Evolutionary conservation across 2,797 vertebrate genomes (phyloP), one percentile per base, ranked within the genome.

Genomic region (Cirrhinus mrigala): DNA sequence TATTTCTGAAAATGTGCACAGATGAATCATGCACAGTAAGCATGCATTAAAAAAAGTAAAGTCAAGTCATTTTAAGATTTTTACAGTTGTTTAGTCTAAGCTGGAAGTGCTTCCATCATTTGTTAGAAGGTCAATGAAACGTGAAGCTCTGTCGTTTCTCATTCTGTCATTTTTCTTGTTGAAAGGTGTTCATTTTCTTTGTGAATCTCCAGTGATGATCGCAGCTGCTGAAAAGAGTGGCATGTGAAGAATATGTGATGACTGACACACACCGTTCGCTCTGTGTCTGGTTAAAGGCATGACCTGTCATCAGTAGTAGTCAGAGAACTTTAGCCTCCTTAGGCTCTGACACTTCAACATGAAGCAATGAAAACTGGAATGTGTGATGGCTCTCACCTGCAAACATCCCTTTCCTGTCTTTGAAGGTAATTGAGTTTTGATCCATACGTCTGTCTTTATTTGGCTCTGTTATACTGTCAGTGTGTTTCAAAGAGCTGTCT

Each of bases 401-500:
- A 74, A 70, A 79, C 79, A 81, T 56, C 8, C 77, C 48, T 78
- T 69, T 52, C 27, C 40, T 24, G 20, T n/a, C 29, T 81, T 73
- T 33, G 40, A 56, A 60, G 77, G 58, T 83, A 70, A 85, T 84
- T 77, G 62, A 40, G 81, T 76, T 90, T 89, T 86, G 68, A 82
- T 80, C 81, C 27, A 37, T 54, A 73, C 75, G 84, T 18, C 80
- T 29, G 62, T 68, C 81, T 74, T 86, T 82, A 87, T 89, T 89
- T 88, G 79, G 54, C 79, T 75, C 46, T 84, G 71, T 40, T 82
- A 40, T 14, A 48, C 60, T 56, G 68, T 88, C 84, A 79, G 78
- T 50, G n/a, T 29, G 20, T 82, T 81, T 86, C 84, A 84, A 82
- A 82, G 71, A 73, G 50, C 74, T 86, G 84, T 86, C 84, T 84